Evolutionary conservation across 2,888 invertebrate genomes (phyloP), one percentile per base, ranked within the genome.

Genomic region (Siphlonurus alternatus): DNA sequence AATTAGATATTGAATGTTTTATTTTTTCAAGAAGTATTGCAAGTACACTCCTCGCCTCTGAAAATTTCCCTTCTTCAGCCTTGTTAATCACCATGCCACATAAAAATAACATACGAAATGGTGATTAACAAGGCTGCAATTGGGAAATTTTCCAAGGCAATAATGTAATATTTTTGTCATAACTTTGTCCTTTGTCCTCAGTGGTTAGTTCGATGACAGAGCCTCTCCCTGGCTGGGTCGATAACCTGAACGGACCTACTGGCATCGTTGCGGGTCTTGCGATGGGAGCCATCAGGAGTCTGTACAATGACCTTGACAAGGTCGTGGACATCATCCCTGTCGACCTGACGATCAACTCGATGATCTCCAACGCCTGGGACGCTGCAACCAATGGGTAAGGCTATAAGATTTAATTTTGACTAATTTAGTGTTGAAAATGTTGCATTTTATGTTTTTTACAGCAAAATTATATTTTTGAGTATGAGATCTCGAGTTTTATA

Each of bases 221-320:
- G 76, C 89, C 90, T 7, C 83, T 87, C 65, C 86, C 90, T 73
- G 93, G 93, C 63, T 99, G 98, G 98, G 89, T 96, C 70, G 97
- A 98, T 78, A 98, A 96, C 77, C 87, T 91, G 80, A 96, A 95
- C 75, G 98, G 98, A 10, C 93, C 90, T 5, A 90, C 90, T 69
- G 90, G 89, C 73, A 72, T 76, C 72, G 69, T 76, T 60, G 73
- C 71, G 2, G 73, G 74, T 0, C 71, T 76, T 5, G 78, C 81
- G 22, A 81, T 66, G 22, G 84, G 84, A 38, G 76, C 84, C 69
- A 86, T 89, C 79, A 84, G 94, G 69, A 89, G 91, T 65, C 89
- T 96, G 86, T 81, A 90, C 72, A 93, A 93, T 71, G 85, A 86
- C 67, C 84, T 87, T 68, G 78, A 86, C 66, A 84, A 87, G 76